Evolutionary conservation across 2,113 vertebrate species (phyloP), one percentile per base, ranked within the genome.

Genomic region (Notarius quadriscutis): DNA sequence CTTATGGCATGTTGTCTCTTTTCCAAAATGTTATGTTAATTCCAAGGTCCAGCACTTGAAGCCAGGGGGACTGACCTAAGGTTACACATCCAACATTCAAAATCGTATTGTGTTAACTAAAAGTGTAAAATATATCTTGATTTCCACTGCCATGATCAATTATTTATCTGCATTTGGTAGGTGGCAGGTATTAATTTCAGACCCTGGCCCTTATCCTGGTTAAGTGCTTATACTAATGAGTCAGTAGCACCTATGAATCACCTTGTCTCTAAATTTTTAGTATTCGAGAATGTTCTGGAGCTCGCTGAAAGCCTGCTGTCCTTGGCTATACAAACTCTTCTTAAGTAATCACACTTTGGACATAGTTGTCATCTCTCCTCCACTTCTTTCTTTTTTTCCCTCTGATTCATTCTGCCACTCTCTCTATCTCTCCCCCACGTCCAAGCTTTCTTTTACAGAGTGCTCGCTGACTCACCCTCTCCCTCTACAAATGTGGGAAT

Each of bases 381-480:
- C 57, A 83, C 51, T 18, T 71, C 27, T 69, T 57, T 60, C 58
- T 51, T 51, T 30, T 72, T n/a, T 63, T 83, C 62, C 30, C 71
- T 77, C 78, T 85, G 83, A 75, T 63, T 83, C 84, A 67, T 65
- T 72, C 81, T 87, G 67, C 72, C 50, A 18, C 62, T 78, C 25
- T 41, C 12, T 79, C 22, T 72, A 51, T 78, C 85, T 79, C 51
- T 84, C 72, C 74, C 50, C 74, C 50, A 69, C 81, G 48, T n/a
- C 41, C 85, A 79, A 71, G 5, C 81, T 62, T 67, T 86, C 78
- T 86, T 71, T 79, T 63, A 55, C 62, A 25, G 30, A 57, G 55
- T 2, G 20, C 84, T 71, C 34, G 60, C 84, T 89, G 84, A 83
- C 67, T 89, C 77, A 83, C 84, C 48, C 84, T 81, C 84, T 86